Conservation (phyloP, 2,888 invertebrate species). For the Tricholauxania praeusta region DNA sequence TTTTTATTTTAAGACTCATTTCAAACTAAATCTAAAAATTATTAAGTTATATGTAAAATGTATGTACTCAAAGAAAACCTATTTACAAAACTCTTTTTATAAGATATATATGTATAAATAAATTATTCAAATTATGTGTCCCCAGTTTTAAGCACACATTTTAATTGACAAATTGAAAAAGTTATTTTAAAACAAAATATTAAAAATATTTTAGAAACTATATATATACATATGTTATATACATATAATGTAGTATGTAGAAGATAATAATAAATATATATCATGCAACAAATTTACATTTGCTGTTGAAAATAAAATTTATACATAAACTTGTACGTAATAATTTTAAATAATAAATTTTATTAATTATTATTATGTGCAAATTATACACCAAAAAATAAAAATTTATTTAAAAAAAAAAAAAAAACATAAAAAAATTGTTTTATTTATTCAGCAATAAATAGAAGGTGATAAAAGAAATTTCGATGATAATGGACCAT, state of each 20-base stretch:
- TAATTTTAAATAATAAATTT: conserved; percentile 8
- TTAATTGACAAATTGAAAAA: not conserved
- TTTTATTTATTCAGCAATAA: too few relatives aligned
- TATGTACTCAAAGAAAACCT: not conserved
- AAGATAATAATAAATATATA: not conserved
- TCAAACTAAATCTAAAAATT: not conserved
- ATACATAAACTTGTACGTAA: not conserved
- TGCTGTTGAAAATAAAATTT: not conserved
- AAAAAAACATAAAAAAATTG: not conserved
- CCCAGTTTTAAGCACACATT: not conserved
- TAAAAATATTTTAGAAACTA: conserved; percentile 7
- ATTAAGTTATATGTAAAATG: not conserved
- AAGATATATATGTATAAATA: conserved; percentile 9
- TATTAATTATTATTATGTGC: conserved; percentile 20
- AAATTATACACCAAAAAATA: too few relatives aligned
- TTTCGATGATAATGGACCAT: too few relatives aligned
- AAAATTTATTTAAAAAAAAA: not conserved
- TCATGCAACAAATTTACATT: not conserved
- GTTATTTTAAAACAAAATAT: not conserved
- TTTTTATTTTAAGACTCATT: too few relatives aligned
- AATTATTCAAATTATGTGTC: not conserved
- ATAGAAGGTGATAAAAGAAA: too few relatives aligned
- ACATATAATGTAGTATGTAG: conserved; percentile 25
- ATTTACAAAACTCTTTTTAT: too few relatives aligned
- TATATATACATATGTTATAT: not conserved